phyloP scores from a whole-genome alignment of 2,113 vertebrate genomes.

The Agapornis roseicollis region DNA sequence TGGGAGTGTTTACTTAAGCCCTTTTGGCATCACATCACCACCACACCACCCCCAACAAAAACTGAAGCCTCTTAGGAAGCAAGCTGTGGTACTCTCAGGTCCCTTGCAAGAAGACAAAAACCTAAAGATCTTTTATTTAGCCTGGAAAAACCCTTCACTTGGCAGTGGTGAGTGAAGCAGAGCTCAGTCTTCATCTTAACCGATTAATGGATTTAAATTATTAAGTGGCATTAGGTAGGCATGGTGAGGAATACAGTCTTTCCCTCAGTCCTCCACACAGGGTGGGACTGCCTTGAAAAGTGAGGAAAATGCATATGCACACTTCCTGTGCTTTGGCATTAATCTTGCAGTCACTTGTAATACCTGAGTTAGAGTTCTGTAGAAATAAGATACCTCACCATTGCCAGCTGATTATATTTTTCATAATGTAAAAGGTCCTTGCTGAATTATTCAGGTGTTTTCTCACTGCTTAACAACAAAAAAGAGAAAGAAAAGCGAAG shows the following conservation, averaged over 20 bases:
- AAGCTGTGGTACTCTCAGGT: neutral
- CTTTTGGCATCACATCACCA: neutral
- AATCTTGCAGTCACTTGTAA: conserved; percentile 52
- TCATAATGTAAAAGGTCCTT: conserved; percentile 63
- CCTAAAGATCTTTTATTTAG: neutral
- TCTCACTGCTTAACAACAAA: neutral
- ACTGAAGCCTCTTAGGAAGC: neutral
- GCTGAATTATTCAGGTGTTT: conserved; percentile 64
- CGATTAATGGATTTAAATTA: conserved; percentile 53
- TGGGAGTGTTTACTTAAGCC: conserved; percentile 42
- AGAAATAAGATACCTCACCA: conserved; percentile 54
- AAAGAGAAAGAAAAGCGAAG: neutral
- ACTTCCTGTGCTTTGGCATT: neutral
- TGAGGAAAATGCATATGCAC: neutral
- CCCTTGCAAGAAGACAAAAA: neutral
- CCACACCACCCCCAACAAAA: neutral
- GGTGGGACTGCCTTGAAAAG: neutral
- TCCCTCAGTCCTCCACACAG: neutral
- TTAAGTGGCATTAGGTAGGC: conserved; percentile 1
- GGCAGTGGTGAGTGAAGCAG: neutral
- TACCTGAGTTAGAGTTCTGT: conserved; percentile 35
- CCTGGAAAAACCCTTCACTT: neutral
- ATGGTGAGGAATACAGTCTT: neutral
- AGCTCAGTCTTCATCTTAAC: neutral
- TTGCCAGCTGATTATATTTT: conserved; percentile 63